Conservation (phyloP, 2,113 vertebrate species). For the Nothoprocta pentlandii region DNA sequence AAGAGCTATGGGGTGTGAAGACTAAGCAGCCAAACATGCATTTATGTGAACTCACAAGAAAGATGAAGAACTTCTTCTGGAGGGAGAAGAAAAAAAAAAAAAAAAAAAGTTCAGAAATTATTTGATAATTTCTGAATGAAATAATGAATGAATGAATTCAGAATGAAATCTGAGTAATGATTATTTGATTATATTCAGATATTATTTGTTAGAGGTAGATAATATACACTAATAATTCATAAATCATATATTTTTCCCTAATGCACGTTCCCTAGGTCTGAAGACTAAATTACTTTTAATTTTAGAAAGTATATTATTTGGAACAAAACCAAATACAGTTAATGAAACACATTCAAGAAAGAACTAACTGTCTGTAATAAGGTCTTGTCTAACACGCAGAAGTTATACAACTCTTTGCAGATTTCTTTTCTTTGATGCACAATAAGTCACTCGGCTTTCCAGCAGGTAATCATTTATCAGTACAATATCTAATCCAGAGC, state of each 20-base stretch:
- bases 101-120: neutral
- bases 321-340: neutral
- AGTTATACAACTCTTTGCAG: neutral
- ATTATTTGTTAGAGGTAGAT: neutral
- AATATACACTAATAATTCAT: neutral
- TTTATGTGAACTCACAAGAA: neutral
- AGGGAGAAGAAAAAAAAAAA: neutral
- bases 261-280: neutral
- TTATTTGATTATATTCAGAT: neutral
- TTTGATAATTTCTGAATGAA: no score
- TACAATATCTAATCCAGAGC: neutral
- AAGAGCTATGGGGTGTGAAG: neutral
- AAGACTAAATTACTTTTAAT: neutral
- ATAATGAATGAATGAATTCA: no score
- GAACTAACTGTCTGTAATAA: neutral
- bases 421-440: neutral
- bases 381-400: neutral
- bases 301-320: neutral
- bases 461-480: neutral
- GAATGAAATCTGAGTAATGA: no score
- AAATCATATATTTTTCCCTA: neutral
- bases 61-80: neutral
- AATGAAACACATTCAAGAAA: neutral
- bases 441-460: neutral
- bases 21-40: neutral